Percentiles rank a stretch among this genome's conserved stretches.
Evolutionary conservation across 2,797 vertebrate species (phyloP).

Genomic region (Netta rufina): DNA sequence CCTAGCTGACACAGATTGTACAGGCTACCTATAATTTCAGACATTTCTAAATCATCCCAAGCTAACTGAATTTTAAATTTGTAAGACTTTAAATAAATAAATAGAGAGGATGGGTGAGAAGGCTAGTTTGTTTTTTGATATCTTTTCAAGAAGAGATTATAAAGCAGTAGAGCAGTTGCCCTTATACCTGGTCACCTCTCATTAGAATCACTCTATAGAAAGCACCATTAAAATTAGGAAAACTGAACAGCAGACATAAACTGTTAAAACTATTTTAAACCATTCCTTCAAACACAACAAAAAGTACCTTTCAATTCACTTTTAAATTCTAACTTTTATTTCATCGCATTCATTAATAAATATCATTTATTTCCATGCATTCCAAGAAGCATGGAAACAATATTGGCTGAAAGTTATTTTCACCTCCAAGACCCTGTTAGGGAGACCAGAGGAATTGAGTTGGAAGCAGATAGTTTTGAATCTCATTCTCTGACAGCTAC

Average conservation of each 20-base stretch:
- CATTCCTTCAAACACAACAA: background rate
- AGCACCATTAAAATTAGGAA: background rate
- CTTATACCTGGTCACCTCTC: rapidly evolving
- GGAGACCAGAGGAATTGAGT: background rate
- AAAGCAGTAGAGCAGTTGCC: background rate
- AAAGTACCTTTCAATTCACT: background rate
- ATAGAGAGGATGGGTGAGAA: background rate
- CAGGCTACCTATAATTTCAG: background rate
- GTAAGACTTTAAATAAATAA: background rate
- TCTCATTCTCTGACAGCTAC: background rate
- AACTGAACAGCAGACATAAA: background rate
- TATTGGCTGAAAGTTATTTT: background rate
- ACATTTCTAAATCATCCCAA: background rate
- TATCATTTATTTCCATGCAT: too few species aligned
- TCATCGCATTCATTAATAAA: too few species aligned
- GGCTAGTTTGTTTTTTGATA: background rate
- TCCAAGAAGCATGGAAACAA: background rate
- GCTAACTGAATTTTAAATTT: background rate
- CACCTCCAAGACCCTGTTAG: background rate
- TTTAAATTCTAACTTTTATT: background rate
- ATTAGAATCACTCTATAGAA: background rate
- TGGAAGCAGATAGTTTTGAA: background rate
- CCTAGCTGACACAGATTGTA: too few species aligned
- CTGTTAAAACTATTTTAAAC: background rate
- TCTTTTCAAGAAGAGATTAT: background rate